Base-by-base conservation (phyloP, 2,888 invertebrate species). In the Acrocyrtus sp. region DNA sequence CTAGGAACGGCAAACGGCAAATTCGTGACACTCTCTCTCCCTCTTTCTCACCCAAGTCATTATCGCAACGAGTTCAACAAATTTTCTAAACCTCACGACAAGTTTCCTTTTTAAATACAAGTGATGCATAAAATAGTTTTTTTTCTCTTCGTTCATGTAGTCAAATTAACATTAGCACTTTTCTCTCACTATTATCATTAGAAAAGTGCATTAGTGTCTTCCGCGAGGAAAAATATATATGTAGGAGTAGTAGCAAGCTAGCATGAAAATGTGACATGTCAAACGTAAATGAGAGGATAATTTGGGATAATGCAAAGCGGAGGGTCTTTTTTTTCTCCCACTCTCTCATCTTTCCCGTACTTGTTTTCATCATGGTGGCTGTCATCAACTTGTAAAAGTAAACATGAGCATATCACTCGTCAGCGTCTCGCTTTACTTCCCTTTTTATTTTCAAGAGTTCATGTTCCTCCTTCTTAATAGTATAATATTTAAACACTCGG, bases 351-450 rank as follows among this genome's bases (percentile, higher is more conserved):
- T 50, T 43, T 43, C 10, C 24, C 6, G 45, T 26, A 43, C n/a
- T n/a, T n/a, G n/a, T n/a, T n/a, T n/a, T n/a, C 26, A 12, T 43
- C 17, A 22, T 10, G 22, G 39, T 6, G 51, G 62, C 47, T 56
- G 65, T 66, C 57, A 47, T 57, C 56, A 66, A 29, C 5, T 48
- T 61, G 27, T 47, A 27, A 48, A 63, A 47, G 47, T 65, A 65
- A 65, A 65, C 65, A 65, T 53, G 43, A 47, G 65, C 65, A 54
- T 56, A 65, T 47, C 53, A 63, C 24, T 47, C 45, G 54, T 65
- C 34, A 12, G 6, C 12, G 12, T 34, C 12, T 24, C 51, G 26
- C 41, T 62, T 50, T 27, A n/a, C n/a, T n/a, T n/a, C n/a, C n/a
- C n/a, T n/a, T n/a, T n/a, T n/a, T n/a, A n/a, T 27, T 21, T 26